Percentiles rank a stretch among this genome's conserved stretches.
phyloP scores from a whole-genome alignment of 92 coral and sea anemone species.

The Bergia puertoricense region DNA sequence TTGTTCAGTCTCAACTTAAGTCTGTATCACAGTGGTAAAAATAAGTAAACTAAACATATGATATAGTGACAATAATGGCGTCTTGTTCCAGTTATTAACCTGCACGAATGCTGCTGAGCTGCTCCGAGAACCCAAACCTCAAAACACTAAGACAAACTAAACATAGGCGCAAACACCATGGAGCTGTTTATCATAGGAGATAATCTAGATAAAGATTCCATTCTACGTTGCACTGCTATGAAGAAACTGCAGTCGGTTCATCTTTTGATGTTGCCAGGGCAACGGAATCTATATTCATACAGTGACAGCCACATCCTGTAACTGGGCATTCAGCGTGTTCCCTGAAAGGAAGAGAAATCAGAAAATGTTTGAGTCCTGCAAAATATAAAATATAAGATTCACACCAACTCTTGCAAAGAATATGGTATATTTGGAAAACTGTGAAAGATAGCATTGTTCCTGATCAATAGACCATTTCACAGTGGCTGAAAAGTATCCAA shows the following conservation, averaged over 20 bases:
- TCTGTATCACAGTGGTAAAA: no score
- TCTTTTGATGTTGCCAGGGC: conserved; percentile 84
- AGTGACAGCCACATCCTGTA: conserved; percentile 89
- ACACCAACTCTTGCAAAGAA: background rate
- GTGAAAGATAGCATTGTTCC: no score
- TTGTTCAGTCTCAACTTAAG: no score
- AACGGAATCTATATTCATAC: conserved; percentile 94
- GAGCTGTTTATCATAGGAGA: background rate
- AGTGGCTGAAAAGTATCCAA: no score
- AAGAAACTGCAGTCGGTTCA: conserved; percentile 34
- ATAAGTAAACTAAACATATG: no score
- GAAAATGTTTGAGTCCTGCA: background rate
- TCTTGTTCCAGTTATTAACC: no score
- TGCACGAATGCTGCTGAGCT: background rate
- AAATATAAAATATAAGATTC: background rate
- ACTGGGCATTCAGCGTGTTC: conserved; percentile 97
- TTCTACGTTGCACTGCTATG: background rate
- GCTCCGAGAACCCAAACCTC: background rate
- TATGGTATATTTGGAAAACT: no score
- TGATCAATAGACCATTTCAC: no score
- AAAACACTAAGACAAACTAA: background rate
- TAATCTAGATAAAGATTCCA: background rate
- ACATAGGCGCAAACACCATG: background rate
- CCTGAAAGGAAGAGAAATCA: conserved; percentile 46
- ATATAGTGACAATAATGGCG: no score